Percentiles rank a stretch among this genome's conserved stretches.
Evolutionary conservation across 64 coral and sea anemone genomes (phyloP).

Genomic region (Montipora capricornis): DNA sequence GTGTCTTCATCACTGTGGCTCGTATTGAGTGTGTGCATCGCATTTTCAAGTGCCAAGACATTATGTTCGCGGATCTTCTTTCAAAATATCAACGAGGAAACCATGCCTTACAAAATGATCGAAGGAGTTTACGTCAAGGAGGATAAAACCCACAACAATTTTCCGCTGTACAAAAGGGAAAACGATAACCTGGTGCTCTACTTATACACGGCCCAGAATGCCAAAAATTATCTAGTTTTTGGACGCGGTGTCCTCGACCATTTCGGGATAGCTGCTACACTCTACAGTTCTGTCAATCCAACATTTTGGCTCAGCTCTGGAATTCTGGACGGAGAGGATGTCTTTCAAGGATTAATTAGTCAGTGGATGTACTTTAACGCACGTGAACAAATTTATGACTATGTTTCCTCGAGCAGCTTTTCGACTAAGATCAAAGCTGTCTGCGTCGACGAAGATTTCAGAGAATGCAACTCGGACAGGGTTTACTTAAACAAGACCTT

Average conservation of each 20-base stretch:
- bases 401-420: background rate
- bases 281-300: background rate
- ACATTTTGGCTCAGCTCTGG: slow-evolving; percentile 54
- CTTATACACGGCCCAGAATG: background rate
- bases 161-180: slow-evolving; percentile 76
- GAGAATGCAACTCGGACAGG: slow-evolving; percentile 79
- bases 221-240: slow-evolving; percentile 40
- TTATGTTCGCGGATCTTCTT: slow-evolving; percentile 83
- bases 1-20: background rate
- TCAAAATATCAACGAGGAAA: slow-evolving; percentile 65
- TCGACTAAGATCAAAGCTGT: slow-evolving; percentile 60
- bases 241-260: slow-evolving; percentile 49
- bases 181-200: slow-evolving; percentile 68
- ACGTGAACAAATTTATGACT: background rate
- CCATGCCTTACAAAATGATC: slow-evolving; percentile 77
- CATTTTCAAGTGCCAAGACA: slow-evolving; percentile 1
- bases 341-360: slow-evolving; percentile 58
- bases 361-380: slow-evolving; percentile 52
- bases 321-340: slow-evolving; percentile 37
- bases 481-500: slow-evolving; percentile 70
- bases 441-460: slow-evolving; percentile 85
- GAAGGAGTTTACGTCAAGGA: slow-evolving; percentile 87
- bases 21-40: background rate
- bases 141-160: slow-evolving; percentile 52
- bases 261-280: slow-evolving; percentile 53